Evolutionary conservation across 2,797 vertebrate species (phyloP), one percentile per base, ranked within the genome.

Genomic region (Diplodus puntazzo): DNA sequence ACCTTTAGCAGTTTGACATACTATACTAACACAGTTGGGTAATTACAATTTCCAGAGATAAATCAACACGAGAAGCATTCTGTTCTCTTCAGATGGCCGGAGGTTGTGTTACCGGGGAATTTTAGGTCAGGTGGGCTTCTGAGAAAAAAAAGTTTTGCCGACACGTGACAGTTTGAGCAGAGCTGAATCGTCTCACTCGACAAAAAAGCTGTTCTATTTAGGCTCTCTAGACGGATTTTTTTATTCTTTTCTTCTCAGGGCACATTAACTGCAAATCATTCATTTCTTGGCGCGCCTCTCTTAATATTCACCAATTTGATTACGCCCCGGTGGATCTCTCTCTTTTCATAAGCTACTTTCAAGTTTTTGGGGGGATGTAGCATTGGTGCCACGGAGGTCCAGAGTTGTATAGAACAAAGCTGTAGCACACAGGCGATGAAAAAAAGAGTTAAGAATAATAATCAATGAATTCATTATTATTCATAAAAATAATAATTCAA

Each of bases 221-320:
- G 43, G 21, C 63, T 76, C 25, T 60, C 21, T 34, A 48, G 49
- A 64, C 21, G 68, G 27, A 25, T 71, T 25, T 42, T 69, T 53
- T 3, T 3, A 2, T 43, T 59, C 68, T 68, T 18, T 66, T 11
- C 59, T 72, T 43, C 34, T 73, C 2, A 0, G 42, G 34, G 34
- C 46, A 67, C 57, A 77, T 70, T 70, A 48, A 62, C 25, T 54
- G 59, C 21, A 77, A 65, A 75, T 76, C 50, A 68, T 53, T 75
- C 5, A 77, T 75, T 80, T 80, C 72, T 71, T 27, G 9, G 20
- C 45, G 61, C 50, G 58, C 79, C 72, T 77, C 57, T 64, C 60
- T 77, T 73, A 20, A 46, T 67, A 58, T 70, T 74, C 27, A 59
- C 67, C 20, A 59, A 73, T 82, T 59, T 78, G 55, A 21, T 64